Evolutionary conservation across 1,140 invertebrate genomes (phyloP).

Genomic region (Hyphantria cunea): DNA sequence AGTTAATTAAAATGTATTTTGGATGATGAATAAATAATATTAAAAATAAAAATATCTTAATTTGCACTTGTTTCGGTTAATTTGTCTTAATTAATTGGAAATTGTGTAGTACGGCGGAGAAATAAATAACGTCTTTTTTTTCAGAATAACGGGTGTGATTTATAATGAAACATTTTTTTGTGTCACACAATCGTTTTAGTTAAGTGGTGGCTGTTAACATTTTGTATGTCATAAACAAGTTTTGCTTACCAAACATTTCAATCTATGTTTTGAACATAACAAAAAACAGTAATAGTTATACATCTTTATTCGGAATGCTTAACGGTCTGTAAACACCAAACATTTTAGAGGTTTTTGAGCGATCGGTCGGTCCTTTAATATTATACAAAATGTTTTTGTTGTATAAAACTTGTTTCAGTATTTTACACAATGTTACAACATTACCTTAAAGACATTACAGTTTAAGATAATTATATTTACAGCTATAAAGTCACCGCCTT

Average conservation of each 20-base stretch:
- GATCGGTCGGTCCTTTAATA: not conserved
- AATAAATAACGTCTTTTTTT: no score
- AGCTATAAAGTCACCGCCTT: no score
- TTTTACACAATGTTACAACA: no score
- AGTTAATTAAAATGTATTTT: no score
- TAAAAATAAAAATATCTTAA: conserved; percentile 62
- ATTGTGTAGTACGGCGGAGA: no score
- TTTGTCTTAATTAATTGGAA: no score
- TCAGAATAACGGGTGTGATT: no score
- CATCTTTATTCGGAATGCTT: not conserved
- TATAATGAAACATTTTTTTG: no score
- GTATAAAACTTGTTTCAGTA: not conserved
- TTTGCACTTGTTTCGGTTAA: conserved; percentile 56
- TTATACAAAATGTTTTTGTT: not conserved
- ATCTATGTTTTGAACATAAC: not conserved
- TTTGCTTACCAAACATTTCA: not conserved
- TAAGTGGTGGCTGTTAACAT: conserved; percentile 3
- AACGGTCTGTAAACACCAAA: conserved; percentile 2
- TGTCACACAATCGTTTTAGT: no score
- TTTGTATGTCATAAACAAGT: conserved; percentile 10
- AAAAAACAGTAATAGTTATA: conserved; percentile 1
- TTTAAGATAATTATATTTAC: no score
- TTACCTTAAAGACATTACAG: no score
- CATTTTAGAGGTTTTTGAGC: not conserved
- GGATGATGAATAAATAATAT: no score